A percentile compares a stretch with the other conserved stretches of the same genome.
phyloP scores from a whole-genome alignment of 2,797 vertebrate species.

The Eutrigla gurnardus region DNA sequence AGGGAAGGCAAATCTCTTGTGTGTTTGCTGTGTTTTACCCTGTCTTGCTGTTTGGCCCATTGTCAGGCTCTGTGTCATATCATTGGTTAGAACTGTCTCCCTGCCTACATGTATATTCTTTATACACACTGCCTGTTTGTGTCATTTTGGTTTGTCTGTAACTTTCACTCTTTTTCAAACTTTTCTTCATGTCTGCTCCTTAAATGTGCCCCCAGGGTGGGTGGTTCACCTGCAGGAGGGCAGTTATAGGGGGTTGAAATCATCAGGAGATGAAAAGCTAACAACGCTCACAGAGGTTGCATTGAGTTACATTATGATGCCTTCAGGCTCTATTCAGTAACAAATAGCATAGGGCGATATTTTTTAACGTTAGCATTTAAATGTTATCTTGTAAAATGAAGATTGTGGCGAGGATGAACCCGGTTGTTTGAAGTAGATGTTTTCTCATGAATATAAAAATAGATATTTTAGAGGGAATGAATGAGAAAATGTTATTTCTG shows the following conservation, averaged over 20 bases:
- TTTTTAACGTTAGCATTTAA: too few relatives aligned
- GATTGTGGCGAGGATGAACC: too few relatives aligned
- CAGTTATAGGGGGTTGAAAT: conserved; percentile 13
- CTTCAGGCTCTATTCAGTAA: too few relatives aligned
- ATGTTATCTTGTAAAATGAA: too few relatives aligned
- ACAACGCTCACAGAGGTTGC: too few relatives aligned
- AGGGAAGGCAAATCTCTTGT: background rate
- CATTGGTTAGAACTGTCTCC: background rate
- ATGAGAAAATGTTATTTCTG: too few relatives aligned
- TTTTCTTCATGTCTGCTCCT: background rate
- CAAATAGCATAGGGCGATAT: too few relatives aligned
- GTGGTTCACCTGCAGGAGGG: conserved; percentile 57
- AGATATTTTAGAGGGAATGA: too few relatives aligned
- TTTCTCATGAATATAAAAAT: too few relatives aligned
- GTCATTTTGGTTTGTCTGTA: conserved; percentile 15
- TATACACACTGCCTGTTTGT: background rate
- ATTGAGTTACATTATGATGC: too few relatives aligned
- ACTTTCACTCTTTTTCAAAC: conserved; percentile 14
- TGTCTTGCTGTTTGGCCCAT: background rate
- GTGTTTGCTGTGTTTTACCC: background rate
- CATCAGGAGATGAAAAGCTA: too few relatives aligned
- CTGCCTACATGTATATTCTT: background rate
- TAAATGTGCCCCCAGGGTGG: conserved; percentile 24
- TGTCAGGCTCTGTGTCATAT: conserved; percentile 4
- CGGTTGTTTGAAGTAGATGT: too few relatives aligned